Percentiles rank a stretch among this genome's conserved stretches.
These are phyloP conservation scores for Orgyia antiqua DNA, from an alignment of 2,888 invertebrate genomes.

Conservation along the genomic window DNA sequence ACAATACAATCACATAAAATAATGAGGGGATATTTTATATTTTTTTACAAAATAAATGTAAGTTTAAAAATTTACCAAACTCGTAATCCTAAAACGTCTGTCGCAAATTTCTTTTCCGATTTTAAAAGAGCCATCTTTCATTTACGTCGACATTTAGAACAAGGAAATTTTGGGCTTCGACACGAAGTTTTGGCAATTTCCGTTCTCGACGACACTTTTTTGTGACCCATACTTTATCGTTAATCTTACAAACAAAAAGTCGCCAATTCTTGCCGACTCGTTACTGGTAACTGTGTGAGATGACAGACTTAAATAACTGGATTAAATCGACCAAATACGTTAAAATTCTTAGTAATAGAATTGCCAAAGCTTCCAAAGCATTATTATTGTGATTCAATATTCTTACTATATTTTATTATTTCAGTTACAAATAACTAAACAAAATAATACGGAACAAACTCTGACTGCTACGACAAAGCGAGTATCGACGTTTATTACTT, in stretches of 20 bases:
- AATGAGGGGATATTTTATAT: too few species aligned
- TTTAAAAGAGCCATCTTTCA: conserved; percentile 75
- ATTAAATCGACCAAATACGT: conserved; percentile 38
- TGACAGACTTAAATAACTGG: conserved; percentile 58
- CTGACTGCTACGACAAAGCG: too few species aligned
- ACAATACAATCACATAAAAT: too few species aligned
- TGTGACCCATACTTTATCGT: conserved; percentile 71
- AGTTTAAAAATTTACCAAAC: conserved; percentile 61
- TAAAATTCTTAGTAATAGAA: too few species aligned
- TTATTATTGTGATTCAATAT: too few species aligned
- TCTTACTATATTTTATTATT: too few species aligned
- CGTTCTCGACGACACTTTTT: conserved; percentile 68
- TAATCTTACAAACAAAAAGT: conserved; percentile 73
- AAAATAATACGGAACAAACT: too few species aligned
- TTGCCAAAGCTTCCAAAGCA: too few species aligned
- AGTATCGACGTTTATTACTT: too few species aligned
- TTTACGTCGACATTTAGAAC: conserved; percentile 75
- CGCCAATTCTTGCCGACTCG: conserved; percentile 52
- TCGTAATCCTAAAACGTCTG: conserved; percentile 73
- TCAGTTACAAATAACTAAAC: too few species aligned
- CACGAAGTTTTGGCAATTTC: conserved; percentile 75
- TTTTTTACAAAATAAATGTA: conserved; percentile 37
- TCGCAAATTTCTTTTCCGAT: conserved; percentile 75
- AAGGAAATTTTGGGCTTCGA: conserved; percentile 73
- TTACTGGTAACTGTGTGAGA: conserved; percentile 56